These are phyloP conservation scores for Drosophila virilis DNA, from an alignment of 1,140 invertebrate genomes.

Conservation along the genomic window DNA sequence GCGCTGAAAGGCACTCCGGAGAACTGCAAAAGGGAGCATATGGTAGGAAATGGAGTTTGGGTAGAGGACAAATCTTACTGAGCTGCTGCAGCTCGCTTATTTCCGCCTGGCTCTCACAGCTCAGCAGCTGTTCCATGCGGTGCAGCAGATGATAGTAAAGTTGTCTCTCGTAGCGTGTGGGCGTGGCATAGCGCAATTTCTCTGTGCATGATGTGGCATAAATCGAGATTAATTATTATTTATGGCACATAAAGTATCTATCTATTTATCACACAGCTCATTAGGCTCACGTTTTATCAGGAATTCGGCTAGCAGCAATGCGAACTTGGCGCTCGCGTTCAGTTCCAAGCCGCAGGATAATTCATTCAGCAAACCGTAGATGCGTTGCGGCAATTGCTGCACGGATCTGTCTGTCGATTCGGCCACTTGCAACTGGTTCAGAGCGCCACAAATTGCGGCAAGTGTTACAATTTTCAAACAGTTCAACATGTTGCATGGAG, in stretches of 20 bases:
- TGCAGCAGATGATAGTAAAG: slow-evolving; percentile 71
- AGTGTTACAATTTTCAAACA: slow-evolving; percentile 47
- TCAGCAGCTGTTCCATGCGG: slow-evolving; percentile 47
- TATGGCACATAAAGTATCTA: slow-evolving; percentile 25
- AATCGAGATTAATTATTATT: slow-evolving; percentile 43
- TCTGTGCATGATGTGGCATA: slow-evolving; percentile 49
- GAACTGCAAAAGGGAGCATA: slow-evolving; percentile 40
- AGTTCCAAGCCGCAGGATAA: slow-evolving; percentile 44
- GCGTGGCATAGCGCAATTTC: slow-evolving; percentile 67
- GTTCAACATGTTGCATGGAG: slow-evolving; percentile 64
- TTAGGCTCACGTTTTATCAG: slow-evolving; percentile 75
- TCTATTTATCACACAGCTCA: slow-evolving; percentile 51
- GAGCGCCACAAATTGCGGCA: slow-evolving; percentile 30
- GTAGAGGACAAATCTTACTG: slow-evolving; percentile 33
- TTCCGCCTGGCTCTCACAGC: slow-evolving; percentile 1
- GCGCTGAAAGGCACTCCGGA: slow-evolving; percentile 58
- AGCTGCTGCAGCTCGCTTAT: slow-evolving; percentile 25
- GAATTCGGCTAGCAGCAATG: slow-evolving; percentile 64
- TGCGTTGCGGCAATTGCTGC: slow-evolving; percentile 56
- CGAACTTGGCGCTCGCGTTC: slow-evolving; percentile 63
- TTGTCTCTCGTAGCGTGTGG: slow-evolving; percentile 68
- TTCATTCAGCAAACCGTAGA: slow-evolving; percentile 54
- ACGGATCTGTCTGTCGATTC: not conserved
- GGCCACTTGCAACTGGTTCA: slow-evolving; percentile 9
- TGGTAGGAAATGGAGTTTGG: no score